These are phyloP conservation scores for Caradrina clavipalpis DNA, from an alignment of 2,888 invertebrate genomes.

Conservation along the genomic window DNA sequence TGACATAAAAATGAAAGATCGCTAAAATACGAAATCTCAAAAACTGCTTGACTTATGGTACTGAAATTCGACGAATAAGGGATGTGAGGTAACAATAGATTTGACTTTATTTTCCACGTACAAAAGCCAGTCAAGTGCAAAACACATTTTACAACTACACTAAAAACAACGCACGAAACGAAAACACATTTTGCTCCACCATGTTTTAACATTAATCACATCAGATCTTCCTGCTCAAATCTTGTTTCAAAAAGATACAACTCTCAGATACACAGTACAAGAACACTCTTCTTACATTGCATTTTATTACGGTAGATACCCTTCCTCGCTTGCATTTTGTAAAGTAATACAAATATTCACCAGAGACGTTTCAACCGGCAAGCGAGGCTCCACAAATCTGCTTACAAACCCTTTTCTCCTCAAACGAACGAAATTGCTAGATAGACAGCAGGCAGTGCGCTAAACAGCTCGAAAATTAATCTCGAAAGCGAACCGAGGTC, in stretches of 20 bases:
- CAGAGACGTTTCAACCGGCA: constrained; percentile 49
- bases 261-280: constrained; percentile 30
- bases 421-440: constrained; percentile 68
- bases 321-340: constrained; percentile 56
- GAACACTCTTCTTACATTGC: constrained; percentile 56
- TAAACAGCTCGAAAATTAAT: constrained; percentile 79
- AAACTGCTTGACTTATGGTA: too few species aligned
- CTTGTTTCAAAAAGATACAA: constrained; percentile 34
- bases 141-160: not conserved
- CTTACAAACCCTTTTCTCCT: constrained; percentile 69
- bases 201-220: constrained; percentile 10
- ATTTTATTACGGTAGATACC: constrained; percentile 54
- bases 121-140: not conserved
- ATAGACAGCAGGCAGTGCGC: constrained; percentile 70
- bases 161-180: not conserved
- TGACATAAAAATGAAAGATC: not conserved
- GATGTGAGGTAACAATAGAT: too few species aligned
- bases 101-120: too few species aligned
- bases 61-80: too few species aligned
- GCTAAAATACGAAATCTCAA: not conserved
- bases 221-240: constrained; percentile 6
- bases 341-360: constrained; percentile 67
- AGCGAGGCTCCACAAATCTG: constrained; percentile 63
- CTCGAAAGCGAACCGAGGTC: constrained; percentile 73
- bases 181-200: not conserved